These are phyloP conservation scores for Subacronicta megacephala DNA, from an alignment of 2,888 invertebrate genomes.

Conservation along the genomic window DNA sequence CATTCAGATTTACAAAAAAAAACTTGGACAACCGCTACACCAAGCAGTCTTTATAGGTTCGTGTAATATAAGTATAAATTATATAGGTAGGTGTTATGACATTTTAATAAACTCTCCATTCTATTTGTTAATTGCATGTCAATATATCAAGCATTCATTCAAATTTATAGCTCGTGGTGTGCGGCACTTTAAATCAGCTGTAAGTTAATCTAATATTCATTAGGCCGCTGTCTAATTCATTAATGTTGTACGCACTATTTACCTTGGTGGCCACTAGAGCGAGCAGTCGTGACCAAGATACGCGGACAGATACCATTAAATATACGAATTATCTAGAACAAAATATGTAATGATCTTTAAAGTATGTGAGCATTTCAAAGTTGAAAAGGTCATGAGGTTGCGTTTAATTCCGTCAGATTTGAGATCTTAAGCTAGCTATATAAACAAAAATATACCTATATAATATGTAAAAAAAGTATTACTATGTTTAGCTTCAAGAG, in stretches of 20 bases:
- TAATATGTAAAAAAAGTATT: too few species aligned
- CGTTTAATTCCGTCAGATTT: too few species aligned
- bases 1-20: too few species aligned
- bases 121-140: neutral
- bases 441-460: too few species aligned
- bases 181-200: conserved; percentile 1
- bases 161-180: neutral
- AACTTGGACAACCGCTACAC: too few species aligned
- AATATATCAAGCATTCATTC: neutral
- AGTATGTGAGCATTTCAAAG: conserved; percentile 3
- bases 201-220: conserved; percentile 16
- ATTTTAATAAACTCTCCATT: too few species aligned
- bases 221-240: conserved; percentile 8
- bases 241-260: conserved; percentile 27
- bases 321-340: conserved; percentile 28
- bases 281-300: conserved; percentile 4
- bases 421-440: too few species aligned
- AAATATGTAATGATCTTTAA: conserved; percentile 24
- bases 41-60: too few species aligned
- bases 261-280: conserved; percentile 21
- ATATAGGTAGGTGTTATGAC: too few species aligned
- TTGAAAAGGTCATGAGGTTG: neutral
- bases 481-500: too few species aligned
- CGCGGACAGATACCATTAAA: conserved; percentile 3
- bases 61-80: too few species aligned